Base-by-base conservation (phyloP, 2,797 vertebrate species). In the Spheniscus humboldti region DNA sequence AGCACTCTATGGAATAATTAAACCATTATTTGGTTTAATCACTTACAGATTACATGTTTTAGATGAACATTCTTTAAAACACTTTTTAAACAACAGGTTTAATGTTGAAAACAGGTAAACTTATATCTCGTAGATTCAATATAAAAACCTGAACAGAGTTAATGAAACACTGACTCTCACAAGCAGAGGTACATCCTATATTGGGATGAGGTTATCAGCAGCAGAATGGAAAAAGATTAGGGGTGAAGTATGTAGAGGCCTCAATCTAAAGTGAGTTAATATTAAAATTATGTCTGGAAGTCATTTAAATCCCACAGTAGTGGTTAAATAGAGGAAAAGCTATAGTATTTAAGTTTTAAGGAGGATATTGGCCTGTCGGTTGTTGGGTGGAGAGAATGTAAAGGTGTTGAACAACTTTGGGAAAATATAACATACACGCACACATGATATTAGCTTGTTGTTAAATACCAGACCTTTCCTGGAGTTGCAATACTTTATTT, bases 301-400 rank as follows among this genome's bases (percentile, higher is more conserved):
- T 94, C 20, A 96, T 92, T 96, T 84, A 96, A 97, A 96, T 97
- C 86, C 71, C 93, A 25, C 55, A 57, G 72, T 86, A 74, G 92
- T 97, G 82, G 45, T 91, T 96, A 95, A 96, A 87, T 67, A 95
- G 94, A 95, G 50, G 91, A 77, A 86, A 95, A 94, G 45, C 64
- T 63, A 30, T 45, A 89, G 39, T 43, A 48, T 80, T 94, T 50
- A 86, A 80, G 47, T 93, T 94, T 76, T 86, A 47, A 94, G 52
- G 82, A 94, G 80, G 47, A 60, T 91, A 39, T 79, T 92, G 73
- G 62, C 23, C 50, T 64, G 11, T 53, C 4, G 7, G 64, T 77
- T 80, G 67, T 43, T 86, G 85, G 76, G 39, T 80, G 74, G 66
- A 82, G 81, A 79, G 31, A 96, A 60, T 76, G 52, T 80, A 15